Conservation (phyloP, 2,113 vertebrate genomes). For the Heterochromis multidens region DNA sequence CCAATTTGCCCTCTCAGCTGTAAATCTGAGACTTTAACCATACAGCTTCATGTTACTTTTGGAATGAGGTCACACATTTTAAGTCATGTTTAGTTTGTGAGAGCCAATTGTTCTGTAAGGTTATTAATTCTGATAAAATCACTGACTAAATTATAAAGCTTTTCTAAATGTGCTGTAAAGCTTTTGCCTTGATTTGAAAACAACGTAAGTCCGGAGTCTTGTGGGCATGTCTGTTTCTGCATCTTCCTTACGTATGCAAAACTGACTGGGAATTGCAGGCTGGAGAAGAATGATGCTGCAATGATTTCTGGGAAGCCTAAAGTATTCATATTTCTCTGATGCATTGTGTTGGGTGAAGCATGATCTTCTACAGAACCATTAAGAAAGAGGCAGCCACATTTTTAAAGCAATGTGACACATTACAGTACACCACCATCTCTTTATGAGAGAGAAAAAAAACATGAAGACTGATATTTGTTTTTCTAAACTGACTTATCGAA, state of each 20-base stretch:
- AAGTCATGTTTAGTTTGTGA: background rate
- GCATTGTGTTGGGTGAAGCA: background rate
- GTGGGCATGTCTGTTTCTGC: background rate
- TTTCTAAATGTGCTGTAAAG: too few relatives aligned
- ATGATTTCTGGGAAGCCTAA: background rate
- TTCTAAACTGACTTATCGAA: background rate
- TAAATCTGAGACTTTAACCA: background rate
- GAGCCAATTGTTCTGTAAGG: background rate
- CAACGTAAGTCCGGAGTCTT: background rate
- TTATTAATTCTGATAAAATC: background rate
- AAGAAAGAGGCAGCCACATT: background rate
- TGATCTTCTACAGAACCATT: background rate
- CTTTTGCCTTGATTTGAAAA: slow-evolving; percentile 10
- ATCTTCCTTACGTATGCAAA: too few relatives aligned
- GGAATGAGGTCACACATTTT: background rate
- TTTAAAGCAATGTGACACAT: background rate
- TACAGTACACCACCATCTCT: background rate
- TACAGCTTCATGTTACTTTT: background rate
- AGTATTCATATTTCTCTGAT: background rate
- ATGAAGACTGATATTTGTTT: background rate
- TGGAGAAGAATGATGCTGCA: background rate
- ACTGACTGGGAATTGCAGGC: too few relatives aligned
- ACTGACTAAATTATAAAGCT: too few relatives aligned
- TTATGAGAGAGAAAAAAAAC: background rate
- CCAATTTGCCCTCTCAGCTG: background rate